A percentile compares a stretch with the other conserved stretches of the same genome.
phyloP scores from a whole-genome alignment of 2,888 invertebrate species.

The Pardosa pseudoannulata region DNA sequence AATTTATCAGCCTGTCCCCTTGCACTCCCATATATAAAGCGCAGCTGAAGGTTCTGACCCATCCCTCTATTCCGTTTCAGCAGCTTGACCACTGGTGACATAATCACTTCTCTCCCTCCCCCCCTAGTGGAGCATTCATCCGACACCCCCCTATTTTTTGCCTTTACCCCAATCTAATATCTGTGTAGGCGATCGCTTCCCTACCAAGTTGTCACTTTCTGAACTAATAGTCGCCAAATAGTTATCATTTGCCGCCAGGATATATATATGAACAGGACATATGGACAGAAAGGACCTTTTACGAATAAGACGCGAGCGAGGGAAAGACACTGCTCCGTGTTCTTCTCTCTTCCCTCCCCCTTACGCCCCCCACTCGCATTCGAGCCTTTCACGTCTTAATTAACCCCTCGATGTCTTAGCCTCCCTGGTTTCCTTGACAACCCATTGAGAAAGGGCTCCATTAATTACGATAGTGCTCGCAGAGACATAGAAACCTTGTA shows the following conservation, averaged over 20 bases:
- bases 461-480: constrained; percentile 61
- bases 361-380: constrained; percentile 31
- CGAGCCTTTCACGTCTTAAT: constrained; percentile 64
- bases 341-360: not conserved
- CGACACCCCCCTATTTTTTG: not conserved
- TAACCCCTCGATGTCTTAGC: constrained; percentile 54
- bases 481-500: constrained; percentile 63
- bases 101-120: not conserved
- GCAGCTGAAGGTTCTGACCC: not conserved
- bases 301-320: constrained; percentile 27
- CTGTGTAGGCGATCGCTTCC: not conserved
- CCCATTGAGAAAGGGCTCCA: constrained; percentile 52
- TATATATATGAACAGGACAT: constrained; percentile 34
- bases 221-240: constrained; percentile 44
- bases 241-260: constrained; percentile 57
- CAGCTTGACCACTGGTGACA: constrained; percentile 15
- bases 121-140: no score
- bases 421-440: constrained; percentile 52
- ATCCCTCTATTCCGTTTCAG: constrained; percentile 6
- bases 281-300: constrained; percentile 38
- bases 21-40: not conserved
- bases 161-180: not conserved
- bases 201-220: constrained; percentile 34
- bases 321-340: not conserved
- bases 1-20: not conserved